Percentiles rank a stretch among this genome's conserved stretches.
Evolutionary conservation across 1,140 invertebrate genomes (phyloP).

Genomic region (Pseudomyrmex concolor): DNA sequence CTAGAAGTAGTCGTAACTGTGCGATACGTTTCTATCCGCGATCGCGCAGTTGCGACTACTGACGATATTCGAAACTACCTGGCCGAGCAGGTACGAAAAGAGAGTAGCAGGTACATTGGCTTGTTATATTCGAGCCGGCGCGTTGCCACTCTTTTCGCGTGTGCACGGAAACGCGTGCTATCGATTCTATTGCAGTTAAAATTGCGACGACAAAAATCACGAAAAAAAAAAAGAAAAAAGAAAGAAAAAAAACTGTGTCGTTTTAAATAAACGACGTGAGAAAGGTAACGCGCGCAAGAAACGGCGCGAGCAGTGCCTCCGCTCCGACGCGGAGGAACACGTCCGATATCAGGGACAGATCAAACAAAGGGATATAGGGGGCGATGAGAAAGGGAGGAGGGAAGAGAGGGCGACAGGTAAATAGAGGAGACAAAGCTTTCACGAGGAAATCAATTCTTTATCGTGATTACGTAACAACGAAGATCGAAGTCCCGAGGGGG

Average conservation of each 20-base stretch:
- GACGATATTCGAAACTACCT: background rate
- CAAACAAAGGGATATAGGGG: conserved; percentile 31
- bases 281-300: background rate
- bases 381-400: background rate
- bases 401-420: background rate
- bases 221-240: conserved; percentile 27
- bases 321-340: background rate
- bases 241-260: conserved; percentile 16
- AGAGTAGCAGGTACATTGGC: background rate
- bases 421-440: background rate
- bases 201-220: conserved; percentile 68
- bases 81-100: background rate
- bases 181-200: conserved; percentile 75
- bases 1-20: too few relatives aligned
- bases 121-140: conserved; percentile 19
- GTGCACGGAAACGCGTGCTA: conserved; percentile 68
- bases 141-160: conserved; percentile 50
- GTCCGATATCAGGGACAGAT: conserved; percentile 18
- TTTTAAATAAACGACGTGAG: too few relatives aligned
- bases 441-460: conserved; percentile 50
- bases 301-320: background rate
- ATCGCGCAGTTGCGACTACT: background rate
- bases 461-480: conserved; percentile 58
- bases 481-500: background rate
- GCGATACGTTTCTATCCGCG: background rate